Conservation (phyloP, 2,113 vertebrate species). For the Helogale parvula region DNA sequence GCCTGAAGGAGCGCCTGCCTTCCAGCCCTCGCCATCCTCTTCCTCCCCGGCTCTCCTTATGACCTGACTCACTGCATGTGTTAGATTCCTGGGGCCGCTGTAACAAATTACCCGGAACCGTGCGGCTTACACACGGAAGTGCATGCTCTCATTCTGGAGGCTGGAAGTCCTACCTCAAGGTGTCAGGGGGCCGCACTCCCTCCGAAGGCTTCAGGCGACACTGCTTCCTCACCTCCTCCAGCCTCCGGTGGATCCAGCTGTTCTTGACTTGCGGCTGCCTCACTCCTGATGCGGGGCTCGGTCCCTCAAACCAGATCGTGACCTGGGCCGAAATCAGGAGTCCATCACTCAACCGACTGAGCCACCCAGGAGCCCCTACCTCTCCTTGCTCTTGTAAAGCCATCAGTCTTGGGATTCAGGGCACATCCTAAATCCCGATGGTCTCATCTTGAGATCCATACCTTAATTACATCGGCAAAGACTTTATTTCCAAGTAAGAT, state of each 20-base stretch:
- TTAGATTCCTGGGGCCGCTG: not conserved
- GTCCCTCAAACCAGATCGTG: no score
- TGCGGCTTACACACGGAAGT: not conserved
- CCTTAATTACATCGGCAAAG: not conserved
- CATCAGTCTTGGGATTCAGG: not conserved
- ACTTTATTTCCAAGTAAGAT: not conserved
- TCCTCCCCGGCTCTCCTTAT: not conserved
- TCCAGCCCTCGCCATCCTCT: not conserved
- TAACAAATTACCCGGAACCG: not conserved
- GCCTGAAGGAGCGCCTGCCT: rapidly evolving
- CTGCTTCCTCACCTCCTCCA: not conserved
- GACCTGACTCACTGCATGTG: not conserved
- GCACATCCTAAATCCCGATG: not conserved
- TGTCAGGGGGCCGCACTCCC: rapidly evolving
- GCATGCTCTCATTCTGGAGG: not conserved
- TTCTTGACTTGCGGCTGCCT: not conserved
- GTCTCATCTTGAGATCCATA: not conserved
- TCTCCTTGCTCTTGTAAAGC: not conserved
- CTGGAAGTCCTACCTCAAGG: not conserved
- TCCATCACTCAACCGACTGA: no score
- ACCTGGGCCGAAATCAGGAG: no score
- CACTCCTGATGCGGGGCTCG: not conserved
- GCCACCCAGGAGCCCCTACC: not conserved
- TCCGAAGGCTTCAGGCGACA: rapidly evolving
- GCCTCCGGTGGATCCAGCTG: not conserved